phyloP scores from a whole-genome alignment of 2,888 invertebrate species.

The Plagodis dolabraria region DNA sequence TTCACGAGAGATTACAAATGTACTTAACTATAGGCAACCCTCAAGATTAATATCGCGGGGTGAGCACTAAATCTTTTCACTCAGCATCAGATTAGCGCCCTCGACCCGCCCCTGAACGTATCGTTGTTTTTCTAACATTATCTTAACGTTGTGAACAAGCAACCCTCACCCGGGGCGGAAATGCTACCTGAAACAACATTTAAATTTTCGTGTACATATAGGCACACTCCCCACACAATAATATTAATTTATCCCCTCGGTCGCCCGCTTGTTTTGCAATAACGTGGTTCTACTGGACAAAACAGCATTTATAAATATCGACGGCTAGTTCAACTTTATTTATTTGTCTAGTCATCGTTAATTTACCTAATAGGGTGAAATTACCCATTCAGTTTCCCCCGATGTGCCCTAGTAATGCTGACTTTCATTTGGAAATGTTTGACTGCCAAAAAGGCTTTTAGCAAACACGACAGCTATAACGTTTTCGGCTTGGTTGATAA shows the following conservation, averaged over 20 bases:
- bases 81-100: slow-evolving; percentile 74
- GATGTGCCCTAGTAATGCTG: slow-evolving; percentile 26
- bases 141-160: slow-evolving; percentile 65
- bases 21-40: slow-evolving; percentile 36
- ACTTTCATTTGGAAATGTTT: slow-evolving; percentile 27
- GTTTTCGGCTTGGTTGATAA: slow-evolving; percentile 25
- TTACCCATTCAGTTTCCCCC: slow-evolving; percentile 26
- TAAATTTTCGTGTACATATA: slow-evolving; percentile 44
- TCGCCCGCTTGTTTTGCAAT: slow-evolving; percentile 35
- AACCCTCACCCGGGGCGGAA: slow-evolving; percentile 46
- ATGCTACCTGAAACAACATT: slow-evolving; percentile 61
- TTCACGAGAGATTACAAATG: slow-evolving; percentile 39
- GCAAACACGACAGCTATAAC: slow-evolving; percentile 21
- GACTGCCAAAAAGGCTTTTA: slow-evolving; percentile 23
- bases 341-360: slow-evolving; percentile 36
- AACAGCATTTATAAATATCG: slow-evolving; percentile 30
- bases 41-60: slow-evolving; percentile 67
- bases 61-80: slow-evolving; percentile 76
- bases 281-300: slow-evolving; percentile 16
- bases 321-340: slow-evolving; percentile 25
- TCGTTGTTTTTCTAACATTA: slow-evolving; percentile 76
- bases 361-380: slow-evolving; percentile 33
- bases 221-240: slow-evolving; percentile 32
- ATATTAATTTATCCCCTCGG: slow-evolving; percentile 37
- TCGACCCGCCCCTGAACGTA: slow-evolving; percentile 60